Base-by-base conservation (phyloP, 2,113 vertebrate species). In the Oreochromis tanganicae region DNA sequence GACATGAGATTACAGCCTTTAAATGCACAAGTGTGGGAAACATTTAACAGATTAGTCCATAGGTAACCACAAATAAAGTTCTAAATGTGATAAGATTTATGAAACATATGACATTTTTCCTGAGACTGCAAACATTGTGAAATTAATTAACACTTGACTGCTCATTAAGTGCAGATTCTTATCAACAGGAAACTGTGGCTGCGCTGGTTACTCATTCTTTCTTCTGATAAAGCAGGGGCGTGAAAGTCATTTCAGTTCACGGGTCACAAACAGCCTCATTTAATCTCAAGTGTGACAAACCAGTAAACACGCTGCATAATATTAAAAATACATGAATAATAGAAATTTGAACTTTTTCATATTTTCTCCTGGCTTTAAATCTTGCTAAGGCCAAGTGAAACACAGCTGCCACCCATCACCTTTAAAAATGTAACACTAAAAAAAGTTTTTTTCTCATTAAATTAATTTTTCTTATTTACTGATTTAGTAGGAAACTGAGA, bases 271-370 rank as follows among this genome's bases (percentile, higher is more conserved):
- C 21, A 24, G 21, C 66, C 66, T 46, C 13, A 17, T 73, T 73
- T 73, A 24, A 73, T 73, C 1, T 16, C 21, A 43, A 27, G 1
- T 73, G 13, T 43, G 2, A 43, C 68, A 73, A 73, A 73, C 4
- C 66, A 24, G 7, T 43, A 43, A 71, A 24, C 2, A 24, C 0
- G 1, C 13, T 4, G 38, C 21, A 0, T 46, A 17, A 73, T 24
- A 14, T 43, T 6, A 41, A 24, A 43, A 7, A 66, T 71, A 43
- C 24, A 24, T 0, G 0, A 43, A 24, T 43, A 43, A 43, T 1
- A 63, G 59, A 63, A 63, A 36, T 66, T 36, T 63, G 17, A 63
- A 0, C 17, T 3, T 11, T 1, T 63, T 38, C n/a, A 68, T 4
- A 9, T 41, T 38, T 71, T 41, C 36, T 41, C 19, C 66, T 16